phyloP scores from a whole-genome alignment of 2,113 vertebrate genomes.

The Atrichornis clamosus region DNA sequence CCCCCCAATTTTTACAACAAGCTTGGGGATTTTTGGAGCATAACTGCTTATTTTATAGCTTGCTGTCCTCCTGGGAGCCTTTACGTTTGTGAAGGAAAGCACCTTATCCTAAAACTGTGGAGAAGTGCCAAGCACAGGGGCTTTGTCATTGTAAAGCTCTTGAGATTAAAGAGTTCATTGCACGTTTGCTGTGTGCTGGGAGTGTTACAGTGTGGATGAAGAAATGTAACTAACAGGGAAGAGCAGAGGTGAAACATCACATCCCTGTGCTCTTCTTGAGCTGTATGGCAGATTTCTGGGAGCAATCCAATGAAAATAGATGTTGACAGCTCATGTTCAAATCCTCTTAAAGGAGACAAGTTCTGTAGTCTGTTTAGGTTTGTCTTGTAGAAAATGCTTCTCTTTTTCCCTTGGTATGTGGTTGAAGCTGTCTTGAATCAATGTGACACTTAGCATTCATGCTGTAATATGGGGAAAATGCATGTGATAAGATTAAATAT shows the following conservation, averaged over 20 bases:
- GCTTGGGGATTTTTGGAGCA: background rate
- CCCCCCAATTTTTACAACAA: background rate
- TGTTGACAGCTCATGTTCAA: background rate
- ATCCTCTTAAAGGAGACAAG: background rate
- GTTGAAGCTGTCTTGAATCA: background rate
- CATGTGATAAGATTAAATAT: conserved; percentile 11
- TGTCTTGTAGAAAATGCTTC: background rate
- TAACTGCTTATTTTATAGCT: background rate
- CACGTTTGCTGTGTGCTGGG: background rate
- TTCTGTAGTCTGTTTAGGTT: background rate
- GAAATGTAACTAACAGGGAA: background rate
- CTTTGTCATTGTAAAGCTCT: background rate
- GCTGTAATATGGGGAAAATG: background rate
- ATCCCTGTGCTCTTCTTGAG: background rate
- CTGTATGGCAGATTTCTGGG: background rate
- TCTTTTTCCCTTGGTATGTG: background rate
- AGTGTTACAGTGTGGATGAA: background rate
- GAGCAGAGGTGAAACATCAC: background rate
- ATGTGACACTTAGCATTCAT: background rate
- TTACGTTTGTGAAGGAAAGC: background rate
- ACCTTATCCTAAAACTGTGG: background rate
- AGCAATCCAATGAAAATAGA: background rate
- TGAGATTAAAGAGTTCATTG: background rate
- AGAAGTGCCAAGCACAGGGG: background rate
- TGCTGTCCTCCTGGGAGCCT: background rate